Evolutionary conservation across 2,888 invertebrate genomes (phyloP).

Genomic region (Autographa gamma): DNA sequence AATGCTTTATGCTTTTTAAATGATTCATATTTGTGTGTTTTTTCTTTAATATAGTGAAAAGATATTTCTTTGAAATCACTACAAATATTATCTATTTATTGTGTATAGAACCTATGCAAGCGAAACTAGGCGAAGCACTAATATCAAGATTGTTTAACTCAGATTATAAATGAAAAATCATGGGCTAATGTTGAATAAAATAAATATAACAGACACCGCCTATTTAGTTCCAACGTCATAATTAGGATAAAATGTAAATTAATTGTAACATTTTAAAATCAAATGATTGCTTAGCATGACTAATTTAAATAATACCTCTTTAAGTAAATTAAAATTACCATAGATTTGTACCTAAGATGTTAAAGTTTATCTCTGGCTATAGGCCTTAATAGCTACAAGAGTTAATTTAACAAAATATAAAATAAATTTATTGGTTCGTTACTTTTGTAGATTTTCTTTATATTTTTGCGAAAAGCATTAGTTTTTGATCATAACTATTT

Average conservation of each 20-base stretch:
- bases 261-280: constrained; percentile 25
- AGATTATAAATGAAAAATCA: background rate
- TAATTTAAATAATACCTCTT: constrained; percentile 4
- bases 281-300: background rate
- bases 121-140: background rate
- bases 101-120: too few relatives aligned
- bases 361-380: background rate
- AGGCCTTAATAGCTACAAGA: background rate
- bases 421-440: constrained; percentile 1
- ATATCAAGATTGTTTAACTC: too few relatives aligned
- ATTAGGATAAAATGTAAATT: constrained; percentile 25
- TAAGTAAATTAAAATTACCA: constrained; percentile 19
- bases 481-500: background rate
- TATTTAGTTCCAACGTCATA: constrained; percentile 9
- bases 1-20: background rate
- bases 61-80: background rate
- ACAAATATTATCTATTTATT: background rate
- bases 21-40: background rate
- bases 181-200: background rate
- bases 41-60: background rate
- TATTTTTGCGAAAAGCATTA: background rate
- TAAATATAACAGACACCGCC: constrained; percentile 8
- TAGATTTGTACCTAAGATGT: constrained; percentile 34
- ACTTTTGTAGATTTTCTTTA: background rate
- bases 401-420: constrained; percentile 4